Evolutionary conservation across 2,888 invertebrate species (phyloP).

Genomic region (Laspeyria flexula): DNA sequence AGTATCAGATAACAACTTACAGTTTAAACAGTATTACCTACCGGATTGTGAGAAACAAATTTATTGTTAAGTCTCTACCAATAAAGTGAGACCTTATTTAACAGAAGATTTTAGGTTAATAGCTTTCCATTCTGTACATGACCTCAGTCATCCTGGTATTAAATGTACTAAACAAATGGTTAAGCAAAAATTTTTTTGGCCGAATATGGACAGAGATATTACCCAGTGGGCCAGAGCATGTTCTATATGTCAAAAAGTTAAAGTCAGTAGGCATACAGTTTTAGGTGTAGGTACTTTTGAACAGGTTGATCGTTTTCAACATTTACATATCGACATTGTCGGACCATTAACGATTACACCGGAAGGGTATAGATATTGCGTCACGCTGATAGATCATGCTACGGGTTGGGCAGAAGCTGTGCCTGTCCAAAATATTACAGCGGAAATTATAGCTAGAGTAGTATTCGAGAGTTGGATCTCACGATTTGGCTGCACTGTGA

Average conservation of each 20-base stretch:
- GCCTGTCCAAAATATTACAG: neutral
- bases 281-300: neutral
- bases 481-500: neutral
- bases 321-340: neutral
- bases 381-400: neutral
- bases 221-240: neutral
- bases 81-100: neutral
- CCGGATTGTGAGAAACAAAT: neutral
- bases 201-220: neutral
- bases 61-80: neutral
- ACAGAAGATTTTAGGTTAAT: neutral
- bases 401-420: neutral
- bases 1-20: neutral
- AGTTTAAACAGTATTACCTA: neutral
- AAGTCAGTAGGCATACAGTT: neutral
- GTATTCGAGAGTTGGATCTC: neutral
- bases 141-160: slow-evolving; percentile 3
- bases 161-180: neutral
- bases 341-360: neutral
- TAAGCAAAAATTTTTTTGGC: neutral
- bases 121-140: neutral
- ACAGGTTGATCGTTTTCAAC: neutral
- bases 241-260: neutral
- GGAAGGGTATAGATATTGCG: neutral
- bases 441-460: neutral